Evolutionary conservation across 2,113 vertebrate species (phyloP), one percentile per base, ranked within the genome.

Genomic region (Corythaeola cristata): DNA sequence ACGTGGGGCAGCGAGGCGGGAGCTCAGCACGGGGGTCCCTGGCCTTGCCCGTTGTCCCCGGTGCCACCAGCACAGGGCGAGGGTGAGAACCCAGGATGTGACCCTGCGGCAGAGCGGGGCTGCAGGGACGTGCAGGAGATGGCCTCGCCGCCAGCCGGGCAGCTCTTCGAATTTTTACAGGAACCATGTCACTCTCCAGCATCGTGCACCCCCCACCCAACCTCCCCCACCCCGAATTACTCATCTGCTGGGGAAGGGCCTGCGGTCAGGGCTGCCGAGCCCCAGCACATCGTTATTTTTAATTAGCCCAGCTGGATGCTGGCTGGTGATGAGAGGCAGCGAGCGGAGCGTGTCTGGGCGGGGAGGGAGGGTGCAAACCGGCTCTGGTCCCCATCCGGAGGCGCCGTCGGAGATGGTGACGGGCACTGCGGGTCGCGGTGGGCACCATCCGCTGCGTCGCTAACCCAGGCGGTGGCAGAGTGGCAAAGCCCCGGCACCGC

Each of bases 351-450:
- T 64, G 73, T 7, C 4, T 1, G 2, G 23, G n/a, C 3, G 6
- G 14, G 66, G 55, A 32, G 18, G 32, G n/a, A 35, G 24, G 52
- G 15, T 33, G n/a, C 76, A 50, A 52, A 21, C 10, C 0, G 2
- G 47, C 35, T 24, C 72, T 0, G 2, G 4, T 66, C 37, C 17
- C 50, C 26, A 20, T 16, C 37, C 8, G 2, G 75, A 64, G 75
- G 4, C 35, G 41, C 84, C 2, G 5, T 21, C 1, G 12, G 66
- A 21, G 37, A 37, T 4, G 26, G 26, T 21, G 63, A 81, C 33
- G 68, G 53, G 60, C 55, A 35, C 64, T 4, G 2, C 0, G 13
- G 49, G 28, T 33, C 45, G 14, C 0, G 0, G 39, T 3, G 14
- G 24, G 44, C 3, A 2, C 49, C 64, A 53, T 35, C 5, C 13